Evolutionary conservation across 2,888 invertebrate genomes (phyloP).

Genomic region (Danaus chrysippus): DNA sequence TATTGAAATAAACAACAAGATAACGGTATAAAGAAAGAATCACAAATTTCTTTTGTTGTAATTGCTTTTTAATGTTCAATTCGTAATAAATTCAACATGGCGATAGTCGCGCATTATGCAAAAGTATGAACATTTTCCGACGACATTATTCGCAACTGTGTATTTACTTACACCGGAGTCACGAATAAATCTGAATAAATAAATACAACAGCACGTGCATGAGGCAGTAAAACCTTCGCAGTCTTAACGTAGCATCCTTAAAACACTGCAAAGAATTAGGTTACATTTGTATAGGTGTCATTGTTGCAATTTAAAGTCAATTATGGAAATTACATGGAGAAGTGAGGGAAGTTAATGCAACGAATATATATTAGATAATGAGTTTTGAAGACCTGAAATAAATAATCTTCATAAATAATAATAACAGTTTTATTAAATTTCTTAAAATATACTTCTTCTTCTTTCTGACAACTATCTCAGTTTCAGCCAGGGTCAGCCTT

Average conservation of each 20-base stretch:
- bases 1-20: too few relatives aligned
- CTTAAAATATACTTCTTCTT: too few relatives aligned
- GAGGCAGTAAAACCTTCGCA: conserved; percentile 52
- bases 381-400: too few relatives aligned
- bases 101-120: conserved; percentile 31
- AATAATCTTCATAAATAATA: too few relatives aligned
- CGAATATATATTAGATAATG: too few relatives aligned
- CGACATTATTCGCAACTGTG: conserved; percentile 59
- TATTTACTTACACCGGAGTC: conserved; percentile 40
- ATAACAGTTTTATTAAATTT: too few relatives aligned
- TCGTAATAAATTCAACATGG: conserved; percentile 30
- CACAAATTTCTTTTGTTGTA: conserved; percentile 11
- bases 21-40: too few relatives aligned
- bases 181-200: conserved; percentile 63
- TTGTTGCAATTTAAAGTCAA: conserved; percentile 11
- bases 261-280: conserved; percentile 40
- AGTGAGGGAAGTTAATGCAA: too few relatives aligned
- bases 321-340: background rate
- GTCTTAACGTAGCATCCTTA: conserved; percentile 43
- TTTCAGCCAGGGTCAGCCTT: too few relatives aligned
- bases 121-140: conserved; percentile 47
- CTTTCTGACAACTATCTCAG: too few relatives aligned
- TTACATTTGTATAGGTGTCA: conserved; percentile 18
- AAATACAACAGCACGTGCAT: conserved; percentile 63
- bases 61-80: conserved; percentile 31